Conservation (phyloP, 2,888 invertebrate species). For the Ornithoptera alexandrae region DNA sequence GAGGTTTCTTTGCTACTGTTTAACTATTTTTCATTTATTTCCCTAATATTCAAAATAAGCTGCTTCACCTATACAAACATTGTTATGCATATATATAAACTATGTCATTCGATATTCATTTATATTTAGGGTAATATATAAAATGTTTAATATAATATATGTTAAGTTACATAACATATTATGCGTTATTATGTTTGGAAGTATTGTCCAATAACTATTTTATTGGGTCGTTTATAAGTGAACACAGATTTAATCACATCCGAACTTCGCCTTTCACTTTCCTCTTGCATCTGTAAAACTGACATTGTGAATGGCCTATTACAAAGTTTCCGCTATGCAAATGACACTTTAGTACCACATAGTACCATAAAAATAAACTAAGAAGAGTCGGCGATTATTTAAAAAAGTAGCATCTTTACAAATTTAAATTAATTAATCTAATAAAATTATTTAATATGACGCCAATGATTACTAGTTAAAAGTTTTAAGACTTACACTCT, state of each 20-base stretch:
- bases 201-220: constrained; percentile 67
- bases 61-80: too few species aligned
- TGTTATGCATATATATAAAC: too few species aligned
- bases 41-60: too few species aligned
- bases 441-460: too few species aligned
- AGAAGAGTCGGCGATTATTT: constrained; percentile 2
- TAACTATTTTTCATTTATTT: too few species aligned
- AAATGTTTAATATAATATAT: too few species aligned
- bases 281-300: constrained; percentile 46
- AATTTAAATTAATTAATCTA: neutral
- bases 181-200: neutral
- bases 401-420: constrained; percentile 2
- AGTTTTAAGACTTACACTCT: constrained; percentile 36
- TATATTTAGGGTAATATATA: neutral
- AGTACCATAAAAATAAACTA: neutral
- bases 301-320: constrained; percentile 4
- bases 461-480: neutral
- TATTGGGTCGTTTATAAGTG: constrained; percentile 55
- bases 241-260: constrained; percentile 65
- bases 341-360: neutral
- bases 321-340: constrained; percentile 3
- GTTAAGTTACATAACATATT: neutral
- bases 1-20: too few species aligned
- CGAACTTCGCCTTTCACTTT: constrained; percentile 55
- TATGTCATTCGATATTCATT: too few species aligned